Evolutionary conservation across 2,888 invertebrate genomes (phyloP), one percentile per base, ranked within the genome.

Genomic region (Prenolepis imparis): DNA sequence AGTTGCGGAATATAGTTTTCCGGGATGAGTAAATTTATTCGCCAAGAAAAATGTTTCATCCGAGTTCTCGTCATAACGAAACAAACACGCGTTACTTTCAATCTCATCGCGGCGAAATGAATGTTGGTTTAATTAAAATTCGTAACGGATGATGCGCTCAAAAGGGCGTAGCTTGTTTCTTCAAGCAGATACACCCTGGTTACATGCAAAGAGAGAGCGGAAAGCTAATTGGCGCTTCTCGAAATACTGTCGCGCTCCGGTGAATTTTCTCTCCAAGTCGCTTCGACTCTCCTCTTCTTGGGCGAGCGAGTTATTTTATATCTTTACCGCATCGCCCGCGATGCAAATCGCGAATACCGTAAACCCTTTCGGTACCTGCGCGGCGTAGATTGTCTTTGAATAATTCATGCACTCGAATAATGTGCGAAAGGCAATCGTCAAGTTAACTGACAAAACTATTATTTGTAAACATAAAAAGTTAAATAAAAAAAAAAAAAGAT

Each of bases 171-270:
- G 67, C 84, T 68, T n/a, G 78, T 52, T 75, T 64, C 87, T 82
- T 72, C 66, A 72, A 66, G 64, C 78, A 55, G 41, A 41, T 59
- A 61, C 70, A 59, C 72, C 81, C 81, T 39, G 63, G 48, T 48
- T 57, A 36, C 59, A 32, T 9, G 39, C 3, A 48, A 82, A 78
- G 63, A 78, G 84, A 81, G 32, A 84, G 75, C 68, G 36, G 68
- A 86, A 80, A 75, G 72, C 90, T 90, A 90, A 90, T 90, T 90
- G 86, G 90, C 78, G 64, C 85, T 84, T 86, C 89, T 90, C 83
- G 75, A 86, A 86, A 87, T 87, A 86, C 72, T 55, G 84, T 84
- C 84, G 82, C 81, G 72, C 84, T 48, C 32, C 80, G 66, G 24
- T 52, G 73, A 12, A 67, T 55, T 59, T 64, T 48, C 57, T 70